Conservation (phyloP, 2,888 invertebrate species). For the Auanema sp. region DNA sequence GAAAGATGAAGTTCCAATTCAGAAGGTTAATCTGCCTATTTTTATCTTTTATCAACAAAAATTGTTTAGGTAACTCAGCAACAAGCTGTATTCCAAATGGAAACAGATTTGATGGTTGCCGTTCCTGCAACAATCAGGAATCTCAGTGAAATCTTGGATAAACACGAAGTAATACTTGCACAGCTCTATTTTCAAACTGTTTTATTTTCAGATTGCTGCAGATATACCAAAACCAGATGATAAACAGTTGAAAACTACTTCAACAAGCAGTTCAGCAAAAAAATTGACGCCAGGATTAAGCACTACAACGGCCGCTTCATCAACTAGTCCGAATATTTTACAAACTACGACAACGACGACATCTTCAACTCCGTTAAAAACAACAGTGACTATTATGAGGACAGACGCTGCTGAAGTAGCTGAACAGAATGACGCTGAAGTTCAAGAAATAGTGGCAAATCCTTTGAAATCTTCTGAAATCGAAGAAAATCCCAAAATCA, state of each 20-base stretch:
- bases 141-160: too few relatives aligned
- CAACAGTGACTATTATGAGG: constrained; percentile 9
- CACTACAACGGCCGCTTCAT: too few relatives aligned
- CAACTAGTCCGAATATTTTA: too few relatives aligned
- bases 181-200: background rate
- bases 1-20: background rate
- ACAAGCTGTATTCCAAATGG: constrained; percentile 32
- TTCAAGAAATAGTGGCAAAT: background rate
- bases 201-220: too few relatives aligned
- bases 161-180: background rate
- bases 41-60: background rate
- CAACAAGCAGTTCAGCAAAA: constrained; percentile 2
- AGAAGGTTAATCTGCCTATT: background rate
- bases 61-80: background rate
- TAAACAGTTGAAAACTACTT: background rate
- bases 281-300: constrained; percentile 7
- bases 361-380: constrained; percentile 4
- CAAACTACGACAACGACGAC: constrained; percentile 7
- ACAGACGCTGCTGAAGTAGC: constrained; percentile 7
- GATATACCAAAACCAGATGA: constrained; percentile 3
- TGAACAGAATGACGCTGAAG: background rate
- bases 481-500: too few relatives aligned
- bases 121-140: background rate
- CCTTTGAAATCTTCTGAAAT: background rate
- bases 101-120: constrained; percentile 27